Percentiles rank a stretch among this genome's conserved stretches.
These are phyloP conservation scores for Coreoperca whiteheadi DNA, from an alignment of 2,113 vertebrate genomes.

Conservation along the genomic window DNA sequence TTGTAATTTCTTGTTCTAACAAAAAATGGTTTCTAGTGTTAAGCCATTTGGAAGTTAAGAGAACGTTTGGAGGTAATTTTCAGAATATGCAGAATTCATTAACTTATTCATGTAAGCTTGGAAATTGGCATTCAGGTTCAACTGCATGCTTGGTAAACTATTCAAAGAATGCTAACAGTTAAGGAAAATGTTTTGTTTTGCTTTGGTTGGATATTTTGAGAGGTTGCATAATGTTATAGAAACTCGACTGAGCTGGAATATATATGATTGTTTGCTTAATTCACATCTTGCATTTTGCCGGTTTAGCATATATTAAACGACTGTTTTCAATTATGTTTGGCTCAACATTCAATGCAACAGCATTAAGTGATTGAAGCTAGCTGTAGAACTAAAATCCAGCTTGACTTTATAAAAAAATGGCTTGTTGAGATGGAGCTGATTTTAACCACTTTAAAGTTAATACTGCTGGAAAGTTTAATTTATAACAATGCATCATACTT, in stretches of 20 bases:
- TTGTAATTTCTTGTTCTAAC: background rate
- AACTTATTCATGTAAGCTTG: background rate
- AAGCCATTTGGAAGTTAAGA: background rate
- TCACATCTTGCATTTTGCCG: background rate
- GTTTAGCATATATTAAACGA: conserved; percentile 8
- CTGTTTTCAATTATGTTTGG: background rate
- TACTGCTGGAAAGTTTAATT: background rate
- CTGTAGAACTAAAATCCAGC: background rate
- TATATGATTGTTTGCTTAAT: conserved; percentile 5
- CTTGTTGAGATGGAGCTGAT: too few species aligned
- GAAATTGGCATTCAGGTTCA: conserved; percentile 2
- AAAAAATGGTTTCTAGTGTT: background rate
- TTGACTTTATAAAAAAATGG: background rate
- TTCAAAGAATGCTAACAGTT: background rate
- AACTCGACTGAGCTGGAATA: background rate
- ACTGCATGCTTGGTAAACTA: background rate
- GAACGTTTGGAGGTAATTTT: background rate
- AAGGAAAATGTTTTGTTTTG: background rate
- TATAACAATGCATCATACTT: background rate
- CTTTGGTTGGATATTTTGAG: background rate
- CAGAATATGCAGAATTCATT: background rate
- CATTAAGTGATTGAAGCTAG: background rate
- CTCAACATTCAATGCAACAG: background rate
- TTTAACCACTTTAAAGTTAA: background rate
- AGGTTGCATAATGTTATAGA: background rate